Evolutionary conservation across 2,888 invertebrate species (phyloP), one percentile per base, ranked within the genome.

Genomic region (Diarsia rubi): DNA sequence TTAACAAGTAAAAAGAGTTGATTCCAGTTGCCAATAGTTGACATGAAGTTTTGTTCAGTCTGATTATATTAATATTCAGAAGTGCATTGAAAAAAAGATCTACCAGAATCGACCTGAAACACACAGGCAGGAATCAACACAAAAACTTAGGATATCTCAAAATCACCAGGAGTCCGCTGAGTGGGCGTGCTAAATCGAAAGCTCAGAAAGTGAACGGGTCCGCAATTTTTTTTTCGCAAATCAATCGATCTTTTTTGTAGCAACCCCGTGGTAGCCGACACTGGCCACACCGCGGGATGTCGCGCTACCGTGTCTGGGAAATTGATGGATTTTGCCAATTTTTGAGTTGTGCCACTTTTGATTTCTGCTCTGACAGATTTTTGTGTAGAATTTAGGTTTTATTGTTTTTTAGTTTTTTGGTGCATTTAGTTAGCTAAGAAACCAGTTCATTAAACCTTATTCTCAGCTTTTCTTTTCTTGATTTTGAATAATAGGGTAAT

Each of bases 141-240:
- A 54, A 59, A 60, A 69, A 77, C 63, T 73, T 67, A 69, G 65
- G 54, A 71, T 75, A 82, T 82, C n/a, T n/a, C 68, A 82, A 65
- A 37, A 68, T 70, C 72, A 78, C 62, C 64, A 31, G 47, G 62
- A 69, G 82, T 81, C 81, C 75, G 78, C 86, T 91, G 93, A 95
- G 94, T 94, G 90, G 95, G 95, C 95, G 95, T 95, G 94, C 91
- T 89, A 92, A 94, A 95, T 95, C 88, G 78, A 89, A 88, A 88
- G 52, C 82, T 69, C 82, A 52, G 94, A 95, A 94, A 95, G 94
- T 92, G 92, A 94, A 91, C 91, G 90, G 87, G 84, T 68, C 75
- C 83, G 92, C 90, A 84, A 91, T 90, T 93, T 95, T 94, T n/a
- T 93, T 94, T 93, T 89, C 66, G 83, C 89, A 89, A 93, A 93